Conservation (phyloP, 1,140 invertebrate genomes). For the Odontomachus brunneus region DNA sequence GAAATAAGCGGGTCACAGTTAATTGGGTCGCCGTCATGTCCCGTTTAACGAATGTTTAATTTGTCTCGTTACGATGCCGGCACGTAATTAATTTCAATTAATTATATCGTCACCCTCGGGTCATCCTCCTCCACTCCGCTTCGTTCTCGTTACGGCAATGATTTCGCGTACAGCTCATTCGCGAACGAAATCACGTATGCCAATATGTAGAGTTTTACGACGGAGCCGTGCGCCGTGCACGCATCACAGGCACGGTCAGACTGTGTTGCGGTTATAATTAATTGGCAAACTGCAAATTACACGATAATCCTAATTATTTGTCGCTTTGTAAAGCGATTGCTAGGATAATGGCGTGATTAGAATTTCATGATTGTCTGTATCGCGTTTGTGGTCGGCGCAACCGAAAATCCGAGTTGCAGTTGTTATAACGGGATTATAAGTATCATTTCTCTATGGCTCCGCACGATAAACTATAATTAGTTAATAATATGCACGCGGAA, state of each 20-base stretch:
- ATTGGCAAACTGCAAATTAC: conserved; percentile 61
- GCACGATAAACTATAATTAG: conserved; percentile 32
- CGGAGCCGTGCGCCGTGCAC: not conserved
- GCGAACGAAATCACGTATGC: conserved; percentile 54
- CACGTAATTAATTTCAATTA: conserved; percentile 78
- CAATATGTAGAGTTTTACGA: conserved; percentile 55
- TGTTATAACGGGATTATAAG: conserved; percentile 9
- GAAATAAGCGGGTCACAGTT: conserved; percentile 65
- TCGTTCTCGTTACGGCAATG: conserved; percentile 48
- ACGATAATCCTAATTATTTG: conserved; percentile 61
- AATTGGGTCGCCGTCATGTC: conserved; percentile 69
- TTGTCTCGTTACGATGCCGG: conserved; percentile 71
- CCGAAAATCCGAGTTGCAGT: conserved; percentile 14
- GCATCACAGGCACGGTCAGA: conserved; percentile 31
- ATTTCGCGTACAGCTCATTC: conserved; percentile 40
- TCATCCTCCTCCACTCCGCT: conserved; percentile 5
- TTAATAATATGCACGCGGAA: not conserved
- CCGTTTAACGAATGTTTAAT: conserved; percentile 78
- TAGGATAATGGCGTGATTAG: conserved; percentile 52
- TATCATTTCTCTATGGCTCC: conserved; percentile 4
- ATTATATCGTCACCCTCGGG: conserved; percentile 64
- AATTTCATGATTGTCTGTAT: conserved; percentile 56
- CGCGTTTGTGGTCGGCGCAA: conserved; percentile 15
- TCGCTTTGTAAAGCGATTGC: conserved; percentile 60
- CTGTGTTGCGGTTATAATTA: conserved; percentile 55